Evolutionary conservation across 2,888 invertebrate genomes (phyloP), one percentile per base, ranked within the genome.

Genomic region (Parnassius smintheus): DNA sequence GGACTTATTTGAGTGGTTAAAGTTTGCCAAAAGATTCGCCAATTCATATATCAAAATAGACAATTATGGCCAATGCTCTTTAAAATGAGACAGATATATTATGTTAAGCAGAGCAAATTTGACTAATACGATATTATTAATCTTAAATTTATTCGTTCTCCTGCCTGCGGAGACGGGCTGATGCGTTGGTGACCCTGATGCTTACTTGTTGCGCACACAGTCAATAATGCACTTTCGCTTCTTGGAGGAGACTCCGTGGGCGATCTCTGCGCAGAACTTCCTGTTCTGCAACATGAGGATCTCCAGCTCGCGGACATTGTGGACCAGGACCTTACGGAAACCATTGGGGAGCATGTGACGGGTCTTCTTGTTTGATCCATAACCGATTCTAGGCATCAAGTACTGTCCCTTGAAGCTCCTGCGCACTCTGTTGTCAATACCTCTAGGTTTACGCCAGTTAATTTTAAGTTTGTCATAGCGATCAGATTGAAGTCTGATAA

Each of bases 381-480:
- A 99, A 94, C 99, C 99, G 87, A 99, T 98, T 86, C 96, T 98
- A 70, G 99, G 99, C 99, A 99, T 99, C 93, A 97, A 93, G 84
- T 96, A 98, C 85, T 99, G 99, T 44, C 99, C 99, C 96, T 99
- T 99, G 94, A 99, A 99, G 75, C 99, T 95, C 86, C 99, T 96
- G 75, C 99, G 96, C 56, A 99, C 99, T 92, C 99, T 95, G 95
- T 99, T 99, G 93, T 99, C 99, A 92, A 99, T 99, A 98, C 99
- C 92, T 92, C 81, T 2, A 85, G 46, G 61, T 42, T 51, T 52
- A 13, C 11, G 11, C 99, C 99, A 99, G 95, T 97, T 98, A 74
- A 96, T 94, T 94, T 96, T 98, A 73, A 99, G 93, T 92, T 98
- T 98, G 74, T 95, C 95, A 96, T 99, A 99, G 86, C 99, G 95